A percentile compares a stretch with the other conserved stretches of the same genome.
These are phyloP conservation scores for Acrocyrtus sp. DNA, from an alignment of 2,888 invertebrate genomes.

Conservation along the genomic window DNA sequence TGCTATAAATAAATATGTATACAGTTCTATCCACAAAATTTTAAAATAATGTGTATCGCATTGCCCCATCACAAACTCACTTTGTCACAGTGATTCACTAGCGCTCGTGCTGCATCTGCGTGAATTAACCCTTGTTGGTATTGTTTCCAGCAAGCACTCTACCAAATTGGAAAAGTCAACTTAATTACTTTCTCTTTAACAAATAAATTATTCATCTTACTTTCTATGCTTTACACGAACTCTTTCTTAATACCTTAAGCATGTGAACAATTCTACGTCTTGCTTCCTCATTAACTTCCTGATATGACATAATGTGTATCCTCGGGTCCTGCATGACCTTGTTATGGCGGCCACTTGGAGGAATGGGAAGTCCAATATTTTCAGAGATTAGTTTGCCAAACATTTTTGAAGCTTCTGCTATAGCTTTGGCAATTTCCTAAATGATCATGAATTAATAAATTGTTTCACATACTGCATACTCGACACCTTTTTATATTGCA, in stretches of 20 bases:
- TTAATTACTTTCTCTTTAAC: slow-evolving; percentile 13
- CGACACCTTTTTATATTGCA: too few relatives aligned
- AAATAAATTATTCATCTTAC: background rate
- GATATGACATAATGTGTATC: slow-evolving; percentile 34
- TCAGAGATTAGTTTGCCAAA: slow-evolving; percentile 38
- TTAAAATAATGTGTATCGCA: too few relatives aligned
- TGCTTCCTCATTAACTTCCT: slow-evolving; percentile 72
- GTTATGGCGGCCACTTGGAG: slow-evolving; percentile 24
- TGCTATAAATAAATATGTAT: too few relatives aligned
- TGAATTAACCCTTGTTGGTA: slow-evolving; percentile 74
- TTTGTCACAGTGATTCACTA: slow-evolving; percentile 71
- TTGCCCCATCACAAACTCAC: too few relatives aligned
- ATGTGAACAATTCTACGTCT: slow-evolving; percentile 73
- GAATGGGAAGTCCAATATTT: slow-evolving; percentile 17
- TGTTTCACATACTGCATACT: background rate
- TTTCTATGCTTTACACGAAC: background rate
- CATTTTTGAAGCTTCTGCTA: slow-evolving; percentile 38
- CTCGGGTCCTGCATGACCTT: slow-evolving; percentile 46
- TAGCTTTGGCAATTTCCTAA: slow-evolving; percentile 39
- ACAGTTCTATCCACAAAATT: too few relatives aligned
- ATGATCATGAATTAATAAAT: background rate
- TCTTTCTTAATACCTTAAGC: slow-evolving; percentile 69
- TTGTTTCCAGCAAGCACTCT: slow-evolving; percentile 72
- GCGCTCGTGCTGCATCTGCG: slow-evolving; percentile 70
- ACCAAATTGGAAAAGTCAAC: too few relatives aligned